Conservation (phyloP, 1,140 invertebrate genomes). For the Armadillidium nasatum region DNA sequence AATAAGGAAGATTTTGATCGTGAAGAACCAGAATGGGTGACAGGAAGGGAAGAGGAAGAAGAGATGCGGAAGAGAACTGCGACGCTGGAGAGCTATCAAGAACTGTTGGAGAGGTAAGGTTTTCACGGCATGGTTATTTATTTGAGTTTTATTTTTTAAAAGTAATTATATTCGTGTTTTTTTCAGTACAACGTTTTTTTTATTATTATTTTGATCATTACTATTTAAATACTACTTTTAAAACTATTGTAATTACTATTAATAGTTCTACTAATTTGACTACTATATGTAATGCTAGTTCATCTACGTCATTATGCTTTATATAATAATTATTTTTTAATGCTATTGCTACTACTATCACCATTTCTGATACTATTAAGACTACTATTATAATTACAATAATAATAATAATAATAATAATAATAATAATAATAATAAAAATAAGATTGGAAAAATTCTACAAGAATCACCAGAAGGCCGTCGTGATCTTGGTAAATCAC, state of each 20-base stretch:
- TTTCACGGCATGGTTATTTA: background rate
- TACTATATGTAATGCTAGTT: too few relatives aligned
- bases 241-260: too few relatives aligned
- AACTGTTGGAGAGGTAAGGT: background rate
- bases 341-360: too few relatives aligned
- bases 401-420: background rate
- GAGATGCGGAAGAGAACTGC: background rate
- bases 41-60: background rate
- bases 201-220: too few relatives aligned
- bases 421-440: background rate
- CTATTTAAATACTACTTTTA: too few relatives aligned
- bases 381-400: background rate
- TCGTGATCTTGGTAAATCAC: background rate
- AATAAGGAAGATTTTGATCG: background rate
- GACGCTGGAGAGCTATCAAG: background rate
- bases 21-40: background rate
- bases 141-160: background rate
- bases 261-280: too few relatives aligned
- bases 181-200: too few relatives aligned
- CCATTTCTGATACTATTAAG: too few relatives aligned
- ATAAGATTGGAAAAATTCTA: background rate
- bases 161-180: background rate
- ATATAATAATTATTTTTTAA: too few relatives aligned
- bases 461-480: background rate
- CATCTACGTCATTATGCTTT: too few relatives aligned